phyloP scores from a whole-genome alignment of 2,113 vertebrate genomes.

The Hyaena hyaena region DNA sequence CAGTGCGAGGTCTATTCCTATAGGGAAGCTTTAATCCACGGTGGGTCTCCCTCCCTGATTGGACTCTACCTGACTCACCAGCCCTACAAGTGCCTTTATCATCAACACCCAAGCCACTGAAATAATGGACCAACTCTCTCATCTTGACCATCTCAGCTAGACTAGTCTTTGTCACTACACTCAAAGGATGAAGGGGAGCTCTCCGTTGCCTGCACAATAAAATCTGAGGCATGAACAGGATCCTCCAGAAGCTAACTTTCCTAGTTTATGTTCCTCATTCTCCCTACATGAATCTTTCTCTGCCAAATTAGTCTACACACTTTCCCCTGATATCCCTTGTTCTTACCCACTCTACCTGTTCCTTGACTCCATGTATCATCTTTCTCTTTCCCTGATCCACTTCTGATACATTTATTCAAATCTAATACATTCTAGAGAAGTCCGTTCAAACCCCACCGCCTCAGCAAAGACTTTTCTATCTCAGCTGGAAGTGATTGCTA shows the following conservation, averaged over 20 bases:
- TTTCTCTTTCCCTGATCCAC: neutral
- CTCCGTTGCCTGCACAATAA: neutral
- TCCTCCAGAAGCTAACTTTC: neutral
- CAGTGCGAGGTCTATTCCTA: neutral
- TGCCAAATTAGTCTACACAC: neutral
- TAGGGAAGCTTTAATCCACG: neutral
- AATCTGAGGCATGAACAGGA: neutral
- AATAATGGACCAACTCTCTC: neutral
- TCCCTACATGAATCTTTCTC: neutral
- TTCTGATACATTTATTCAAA: constrained; percentile 45
- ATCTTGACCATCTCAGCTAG: neutral
- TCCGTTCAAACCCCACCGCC: neutral
- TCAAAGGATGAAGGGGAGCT: neutral
- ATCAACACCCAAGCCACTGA: neutral
- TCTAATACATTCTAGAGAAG: neutral
- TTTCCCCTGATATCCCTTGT: neutral
- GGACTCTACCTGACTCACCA: neutral
- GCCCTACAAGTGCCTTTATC: neutral
- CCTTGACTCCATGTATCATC: neutral
- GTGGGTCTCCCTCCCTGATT: neutral
- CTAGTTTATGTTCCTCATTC: neutral
- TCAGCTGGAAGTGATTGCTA: neutral
- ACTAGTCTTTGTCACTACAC: neutral
- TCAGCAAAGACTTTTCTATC: neutral
- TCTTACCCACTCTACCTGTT: neutral